A percentile compares a stretch with the other conserved stretches of the same genome.
Conservation (phyloP, 1,140 invertebrate species). For the Eurosta solidaginis region DNA sequence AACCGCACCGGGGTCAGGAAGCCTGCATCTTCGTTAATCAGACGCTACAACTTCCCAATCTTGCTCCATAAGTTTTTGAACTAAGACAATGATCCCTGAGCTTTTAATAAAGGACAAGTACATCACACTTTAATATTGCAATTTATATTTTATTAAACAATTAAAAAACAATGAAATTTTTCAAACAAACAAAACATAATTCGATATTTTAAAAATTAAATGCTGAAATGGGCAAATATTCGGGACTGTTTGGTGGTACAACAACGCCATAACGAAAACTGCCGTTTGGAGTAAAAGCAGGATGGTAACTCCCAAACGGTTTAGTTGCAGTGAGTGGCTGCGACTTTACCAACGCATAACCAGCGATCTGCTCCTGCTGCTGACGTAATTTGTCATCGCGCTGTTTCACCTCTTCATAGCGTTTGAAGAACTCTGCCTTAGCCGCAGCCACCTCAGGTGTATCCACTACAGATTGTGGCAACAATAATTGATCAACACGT, state of each 20-base stretch:
- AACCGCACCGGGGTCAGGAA: too few species aligned
- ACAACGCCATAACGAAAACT: background rate
- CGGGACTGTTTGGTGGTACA: background rate
- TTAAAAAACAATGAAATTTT: background rate
- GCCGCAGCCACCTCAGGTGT: slow-evolving; percentile 59
- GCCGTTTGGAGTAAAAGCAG: background rate
- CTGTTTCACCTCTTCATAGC: slow-evolving; percentile 51
- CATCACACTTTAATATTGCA: background rate
- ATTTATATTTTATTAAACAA: slow-evolving; percentile 7
- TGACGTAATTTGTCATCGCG: slow-evolving; percentile 42
- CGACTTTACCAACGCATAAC: background rate
- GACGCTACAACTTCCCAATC: too few species aligned
- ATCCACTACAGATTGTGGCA: slow-evolving; percentile 39
- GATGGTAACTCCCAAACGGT: background rate
- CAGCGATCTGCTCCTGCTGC: background rate
- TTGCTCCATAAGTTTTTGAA: too few species aligned
- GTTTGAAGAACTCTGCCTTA: slow-evolving; percentile 55
- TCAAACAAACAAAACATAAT: background rate
- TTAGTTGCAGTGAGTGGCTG: background rate
- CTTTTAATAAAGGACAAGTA: too few species aligned
- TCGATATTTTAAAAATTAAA: background rate
- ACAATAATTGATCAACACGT: background rate
- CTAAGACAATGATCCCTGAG: too few species aligned
- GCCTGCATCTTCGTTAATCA: too few species aligned
- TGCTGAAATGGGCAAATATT: background rate